Evolutionary conservation across 2,888 invertebrate species (phyloP), one percentile per base, ranked within the genome.

Genomic region (Listrodromus nycthemerus): DNA sequence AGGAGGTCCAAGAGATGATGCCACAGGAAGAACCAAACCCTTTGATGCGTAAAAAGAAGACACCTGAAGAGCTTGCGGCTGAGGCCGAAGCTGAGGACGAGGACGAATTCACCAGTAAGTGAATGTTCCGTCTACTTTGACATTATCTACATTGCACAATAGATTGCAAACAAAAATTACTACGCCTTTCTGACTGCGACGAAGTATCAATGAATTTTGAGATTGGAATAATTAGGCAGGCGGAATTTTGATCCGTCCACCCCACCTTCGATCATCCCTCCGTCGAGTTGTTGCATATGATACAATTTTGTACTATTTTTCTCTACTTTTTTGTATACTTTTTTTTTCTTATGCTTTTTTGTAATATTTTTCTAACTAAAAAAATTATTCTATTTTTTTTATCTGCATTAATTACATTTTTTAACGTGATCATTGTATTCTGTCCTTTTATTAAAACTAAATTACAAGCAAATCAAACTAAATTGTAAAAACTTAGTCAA

Each of bases 31-130:
- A 97, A 88, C 97, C 97, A 91, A 98, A 98, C 94, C 98, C 98
- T 77, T 95, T 99, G 92, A 99, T 99, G 97, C 97, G 99, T 94
- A 98, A 98, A 96, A 99, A 99, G 95, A 99, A 99, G 94, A 99
- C 99, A 84, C 99, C 99, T 0, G 99, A 99, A 94, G 99, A 99
- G 93, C 94, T 99, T 91, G 99, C 99, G 82, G 97, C 98, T 65
- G 99, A 99, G 94, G 99, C 98, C 66, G 98, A 98, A 94, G 97
- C 97, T 74, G 98, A 97, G 93, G 98, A 98, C 94, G 97, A 98
- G 95, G 98, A 98, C 92, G 98, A 98, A 94, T 98, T 98, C 95
- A 98, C 98, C 94, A 98, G 98, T 98, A 94, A 96, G 96, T 95
- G 86, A 55, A 82, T 19, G 0, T 71, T 71, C 33, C 21, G 30